Conservation (phyloP, 1,140 invertebrate species). For the Papilio xuthus region DNA sequence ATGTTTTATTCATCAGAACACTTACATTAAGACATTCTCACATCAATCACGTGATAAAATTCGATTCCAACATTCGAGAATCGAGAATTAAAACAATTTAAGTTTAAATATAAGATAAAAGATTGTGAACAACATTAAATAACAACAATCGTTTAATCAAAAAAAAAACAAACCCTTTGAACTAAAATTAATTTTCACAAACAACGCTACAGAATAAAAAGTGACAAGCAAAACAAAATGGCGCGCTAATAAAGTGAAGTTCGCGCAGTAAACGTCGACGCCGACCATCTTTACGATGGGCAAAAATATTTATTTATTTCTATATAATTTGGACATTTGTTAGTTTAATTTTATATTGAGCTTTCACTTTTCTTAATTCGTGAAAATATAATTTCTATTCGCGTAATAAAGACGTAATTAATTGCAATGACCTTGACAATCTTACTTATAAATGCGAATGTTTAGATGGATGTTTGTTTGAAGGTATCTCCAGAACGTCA, state of each 20-base stretch:
- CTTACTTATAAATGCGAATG: no score
- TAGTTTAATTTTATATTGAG: conserved; percentile 46
- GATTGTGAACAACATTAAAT: conserved; percentile 49
- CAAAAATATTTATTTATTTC: conserved; percentile 53
- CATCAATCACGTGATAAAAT: conserved; percentile 9
- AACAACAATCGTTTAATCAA: conserved; percentile 53
- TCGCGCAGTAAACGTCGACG: conserved; percentile 49
- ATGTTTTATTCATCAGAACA: no score
- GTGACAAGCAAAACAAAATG: conserved; percentile 40
- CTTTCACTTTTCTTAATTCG: conserved; percentile 5
- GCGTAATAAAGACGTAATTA: no score
- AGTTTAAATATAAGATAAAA: conserved; percentile 47
- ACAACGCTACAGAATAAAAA: conserved; percentile 29
- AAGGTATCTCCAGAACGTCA: neutral
- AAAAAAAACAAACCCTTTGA: conserved; percentile 48
- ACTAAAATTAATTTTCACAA: conserved; percentile 58
- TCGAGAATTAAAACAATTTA: conserved; percentile 38
- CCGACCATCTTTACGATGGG: conserved; percentile 51
- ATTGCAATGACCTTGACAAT: no score
- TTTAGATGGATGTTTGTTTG: no score
- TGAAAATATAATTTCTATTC: neutral
- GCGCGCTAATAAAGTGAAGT: conserved; percentile 50
- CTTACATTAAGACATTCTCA: neutral
- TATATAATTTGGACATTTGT: conserved; percentile 47
- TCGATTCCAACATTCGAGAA: neutral